Evolutionary conservation across 2,888 invertebrate species (phyloP), one percentile per base, ranked within the genome.

Genomic region (Orthosia incerta): DNA sequence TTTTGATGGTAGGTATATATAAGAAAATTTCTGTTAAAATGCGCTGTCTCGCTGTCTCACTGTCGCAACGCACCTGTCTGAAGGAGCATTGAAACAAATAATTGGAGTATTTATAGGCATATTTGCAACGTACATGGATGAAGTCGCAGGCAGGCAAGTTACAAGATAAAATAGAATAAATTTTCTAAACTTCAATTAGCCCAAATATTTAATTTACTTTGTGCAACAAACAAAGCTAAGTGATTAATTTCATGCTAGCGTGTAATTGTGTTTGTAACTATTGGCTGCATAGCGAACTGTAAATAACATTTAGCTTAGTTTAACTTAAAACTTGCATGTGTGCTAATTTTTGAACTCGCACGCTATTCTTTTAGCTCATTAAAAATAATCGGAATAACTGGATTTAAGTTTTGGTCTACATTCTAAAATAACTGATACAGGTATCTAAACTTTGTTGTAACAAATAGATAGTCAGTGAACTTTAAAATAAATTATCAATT

Each of bases 221-320:
- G 72, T 83, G 83, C 76, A 81, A 74, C 65, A 76, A 78, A 81
- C 77, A 74, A 64, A 67, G 20, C 18, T 63, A 55, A 63, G 71
- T 74, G 79, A 83, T 76, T 63, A 77, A 72, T 67, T 69, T 72
- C 73, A 68, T 20, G 73, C 71, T 76, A 59, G 74, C 50, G 48
- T 59, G 46, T 69, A 73, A 71, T 80, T 80, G 59, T 69, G 62
- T 80, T 72, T 61, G 55, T 68, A 59, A 78, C 45, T 80, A 56
- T 71, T 59, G 26, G 56, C 45, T 66, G 61, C 45, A 70, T 31
- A 50, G 53, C 48, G 16, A 15, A 39, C n/a, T 65, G 57, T 74
- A 57, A 70, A 74, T 53, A 67, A 62, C n/a, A 77, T 31, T 69
- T 56, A 69, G n/a, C 20, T 51, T 55, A 76, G 23, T 61, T 74